Conservation (phyloP, 1,140 invertebrate genomes). For the Eubasilissa regina region DNA sequence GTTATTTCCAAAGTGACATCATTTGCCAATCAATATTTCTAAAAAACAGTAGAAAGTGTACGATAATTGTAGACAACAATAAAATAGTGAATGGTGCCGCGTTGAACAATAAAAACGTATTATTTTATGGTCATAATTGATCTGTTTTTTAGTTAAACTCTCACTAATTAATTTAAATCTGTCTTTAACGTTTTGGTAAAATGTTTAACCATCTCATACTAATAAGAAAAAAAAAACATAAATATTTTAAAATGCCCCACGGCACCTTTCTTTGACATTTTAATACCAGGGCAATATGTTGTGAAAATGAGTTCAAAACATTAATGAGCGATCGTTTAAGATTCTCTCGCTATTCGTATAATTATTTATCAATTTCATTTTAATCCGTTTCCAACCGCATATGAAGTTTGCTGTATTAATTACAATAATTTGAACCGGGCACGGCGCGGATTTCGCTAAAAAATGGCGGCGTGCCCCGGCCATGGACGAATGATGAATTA, state of each 20-base stretch:
- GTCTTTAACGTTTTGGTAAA: too few relatives aligned
- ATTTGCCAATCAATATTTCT: too few relatives aligned
- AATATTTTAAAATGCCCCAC: neutral
- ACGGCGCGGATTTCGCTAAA: neutral
- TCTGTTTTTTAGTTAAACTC: too few relatives aligned
- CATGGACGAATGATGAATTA: constrained; percentile 7
- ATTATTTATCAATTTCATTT: constrained; percentile 21
- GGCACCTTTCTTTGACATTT: neutral
- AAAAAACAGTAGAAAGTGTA: too few relatives aligned
- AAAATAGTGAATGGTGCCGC: too few relatives aligned
- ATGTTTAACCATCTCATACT: neutral
- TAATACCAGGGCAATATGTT: constrained; percentile 1
- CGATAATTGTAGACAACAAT: too few relatives aligned
- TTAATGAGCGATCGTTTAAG: neutral
- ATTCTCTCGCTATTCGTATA: neutral
- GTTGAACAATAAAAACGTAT: too few relatives aligned
- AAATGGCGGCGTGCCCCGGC: neutral
- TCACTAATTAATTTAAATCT: too few relatives aligned
- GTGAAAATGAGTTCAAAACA: neutral
- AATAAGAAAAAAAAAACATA: neutral
- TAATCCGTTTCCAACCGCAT: neutral
- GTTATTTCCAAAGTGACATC: too few relatives aligned
- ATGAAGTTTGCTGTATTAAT: neutral
- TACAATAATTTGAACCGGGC: neutral
- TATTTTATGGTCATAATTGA: too few relatives aligned